These are phyloP conservation scores for Odobenus rosmarus DNA, from an alignment of 2,113 vertebrate genomes.

Conservation along the genomic window DNA sequence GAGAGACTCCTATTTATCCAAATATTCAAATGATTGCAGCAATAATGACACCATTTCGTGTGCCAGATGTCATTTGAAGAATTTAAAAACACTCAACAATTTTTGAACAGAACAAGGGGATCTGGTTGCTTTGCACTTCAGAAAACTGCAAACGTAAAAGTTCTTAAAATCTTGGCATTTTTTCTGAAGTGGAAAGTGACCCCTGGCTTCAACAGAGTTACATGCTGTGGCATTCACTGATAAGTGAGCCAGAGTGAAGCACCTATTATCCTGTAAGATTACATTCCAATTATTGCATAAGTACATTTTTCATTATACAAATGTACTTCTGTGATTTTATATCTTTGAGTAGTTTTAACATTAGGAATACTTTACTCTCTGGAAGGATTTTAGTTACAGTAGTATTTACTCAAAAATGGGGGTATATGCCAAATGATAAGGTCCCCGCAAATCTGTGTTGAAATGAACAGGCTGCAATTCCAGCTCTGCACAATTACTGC, in stretches of 20 bases:
- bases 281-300: background rate
- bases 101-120: conserved; percentile 27
- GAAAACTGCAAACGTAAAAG: conserved; percentile 44
- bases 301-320: conserved; percentile 51
- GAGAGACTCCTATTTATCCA: conserved; percentile 47
- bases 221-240: background rate
- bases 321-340: conserved; percentile 33
- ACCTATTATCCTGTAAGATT: conserved; percentile 37
- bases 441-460: background rate
- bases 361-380: conserved; percentile 41
- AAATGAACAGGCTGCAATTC: background rate
- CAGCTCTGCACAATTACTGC: background rate
- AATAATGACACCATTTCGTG: conserved; percentile 27
- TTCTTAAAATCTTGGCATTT: background rate
- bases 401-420: conserved; percentile 7
- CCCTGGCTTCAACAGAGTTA: background rate
- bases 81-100: conserved; percentile 54
- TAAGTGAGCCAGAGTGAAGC: background rate
- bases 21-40: conserved; percentile 39
- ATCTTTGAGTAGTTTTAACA: conserved; percentile 49
- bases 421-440: background rate
- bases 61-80: conserved; percentile 46
- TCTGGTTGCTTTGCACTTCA: conserved; percentile 27
- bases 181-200: conserved; percentile 1
- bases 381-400: conserved; percentile 41